These are phyloP conservation scores for Portevinia maculata DNA, from an alignment of 2,888 invertebrate species.

Conservation along the genomic window DNA sequence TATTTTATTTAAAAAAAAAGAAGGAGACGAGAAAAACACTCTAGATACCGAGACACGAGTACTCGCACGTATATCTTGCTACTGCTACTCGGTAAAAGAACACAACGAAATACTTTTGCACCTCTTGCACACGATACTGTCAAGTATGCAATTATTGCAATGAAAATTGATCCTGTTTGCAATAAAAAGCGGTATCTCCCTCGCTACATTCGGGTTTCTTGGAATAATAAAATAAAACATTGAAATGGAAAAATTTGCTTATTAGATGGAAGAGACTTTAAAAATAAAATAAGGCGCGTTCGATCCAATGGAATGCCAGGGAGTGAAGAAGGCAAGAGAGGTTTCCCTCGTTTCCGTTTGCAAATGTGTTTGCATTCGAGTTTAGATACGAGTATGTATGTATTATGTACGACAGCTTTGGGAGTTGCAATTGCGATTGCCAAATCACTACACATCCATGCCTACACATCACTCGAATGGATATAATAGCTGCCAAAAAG, in stretches of 20 bases:
- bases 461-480: background rate
- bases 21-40: background rate
- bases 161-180: conserved; percentile 47
- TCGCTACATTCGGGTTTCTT: background rate
- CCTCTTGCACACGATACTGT: conserved; percentile 38
- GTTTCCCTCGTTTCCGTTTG: conserved; percentile 52
- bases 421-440: conserved; percentile 53
- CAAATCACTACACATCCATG: conserved; percentile 24
- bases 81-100: conserved; percentile 1
- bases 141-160: conserved; percentile 47
- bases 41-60: conserved; percentile 4
- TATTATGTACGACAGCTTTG: conserved; percentile 8
- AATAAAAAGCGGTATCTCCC: background rate
- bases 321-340: background rate
- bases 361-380: conserved; percentile 34
- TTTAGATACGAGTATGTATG: background rate
- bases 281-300: background rate
- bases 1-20: conserved; percentile 6
- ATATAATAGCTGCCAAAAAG: conserved; percentile 50
- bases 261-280: conserved; percentile 35
- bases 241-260: conserved; percentile 43
- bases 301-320: conserved; percentile 11
- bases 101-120: conserved; percentile 28
- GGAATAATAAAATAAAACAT: conserved; percentile 2
- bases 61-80: conserved; percentile 1